Percentiles rank a stretch among this genome's conserved stretches.
These are phyloP conservation scores for Pteropus alecto DNA, from an alignment of 2,113 vertebrate genomes.

Conservation along the genomic window DNA sequence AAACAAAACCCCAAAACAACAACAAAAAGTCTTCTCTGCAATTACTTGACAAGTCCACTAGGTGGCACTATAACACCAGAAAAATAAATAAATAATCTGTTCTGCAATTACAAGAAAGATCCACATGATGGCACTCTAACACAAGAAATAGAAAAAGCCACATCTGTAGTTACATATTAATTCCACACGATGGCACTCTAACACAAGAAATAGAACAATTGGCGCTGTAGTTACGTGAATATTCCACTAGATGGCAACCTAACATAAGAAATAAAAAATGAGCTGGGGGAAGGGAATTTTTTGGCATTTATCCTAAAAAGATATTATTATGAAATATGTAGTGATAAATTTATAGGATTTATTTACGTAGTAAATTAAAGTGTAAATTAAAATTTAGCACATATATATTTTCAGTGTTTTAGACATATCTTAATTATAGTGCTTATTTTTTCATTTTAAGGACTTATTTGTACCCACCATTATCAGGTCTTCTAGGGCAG, in stretches of 20 bases:
- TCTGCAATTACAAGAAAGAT: neutral
- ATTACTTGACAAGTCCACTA: neutral
- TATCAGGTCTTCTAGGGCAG: neutral
- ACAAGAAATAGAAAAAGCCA: neutral
- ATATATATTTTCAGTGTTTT: neutral
- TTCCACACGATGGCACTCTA: neutral
- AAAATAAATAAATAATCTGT: neutral
- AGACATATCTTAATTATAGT: neutral
- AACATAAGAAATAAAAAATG: neutral
- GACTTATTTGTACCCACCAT: neutral
- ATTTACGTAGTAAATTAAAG: neutral
- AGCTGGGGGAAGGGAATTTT: neutral
- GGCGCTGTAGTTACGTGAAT: neutral
- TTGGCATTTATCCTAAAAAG: neutral
- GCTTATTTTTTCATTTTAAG: slow-evolving; percentile 23
- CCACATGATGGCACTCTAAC: neutral
- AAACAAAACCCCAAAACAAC: too few species aligned
- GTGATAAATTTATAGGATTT: neutral
- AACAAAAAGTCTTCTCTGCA: neutral
- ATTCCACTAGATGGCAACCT: neutral
- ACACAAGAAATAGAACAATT: slow-evolving; percentile 6
- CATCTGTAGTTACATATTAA: neutral
- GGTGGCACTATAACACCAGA: neutral
- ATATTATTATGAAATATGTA: neutral
- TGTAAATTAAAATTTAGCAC: neutral